Evolutionary conservation across 2,888 invertebrate species (phyloP).

Genomic region (Lottia scabra): DNA sequence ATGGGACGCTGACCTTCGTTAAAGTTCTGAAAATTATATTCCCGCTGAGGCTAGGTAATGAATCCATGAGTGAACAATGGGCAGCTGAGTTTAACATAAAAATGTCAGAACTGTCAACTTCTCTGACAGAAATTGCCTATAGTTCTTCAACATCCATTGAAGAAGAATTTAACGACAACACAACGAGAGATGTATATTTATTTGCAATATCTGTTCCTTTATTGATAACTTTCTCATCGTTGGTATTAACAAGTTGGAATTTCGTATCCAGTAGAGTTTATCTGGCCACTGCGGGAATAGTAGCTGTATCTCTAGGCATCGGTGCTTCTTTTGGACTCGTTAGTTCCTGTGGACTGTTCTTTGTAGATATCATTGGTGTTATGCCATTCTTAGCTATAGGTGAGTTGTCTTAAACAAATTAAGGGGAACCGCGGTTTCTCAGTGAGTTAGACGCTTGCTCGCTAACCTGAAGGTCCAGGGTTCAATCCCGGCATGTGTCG

Average conservation of each 20-base stretch:
- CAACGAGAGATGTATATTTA: slow-evolving; percentile 24
- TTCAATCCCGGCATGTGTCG: no score
- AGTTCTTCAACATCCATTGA: slow-evolving; percentile 39
- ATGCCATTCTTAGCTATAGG: slow-evolving; percentile 53
- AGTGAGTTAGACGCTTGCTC: no score
- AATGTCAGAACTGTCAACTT: slow-evolving; percentile 19
- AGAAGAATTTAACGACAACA: slow-evolving; percentile 38
- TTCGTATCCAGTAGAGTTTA: slow-evolving; percentile 38
- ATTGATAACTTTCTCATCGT: slow-evolving; percentile 34
- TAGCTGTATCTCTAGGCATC: slow-evolving; percentile 46
- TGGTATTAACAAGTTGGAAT: slow-evolving; percentile 37
- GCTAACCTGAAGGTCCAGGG: no score
- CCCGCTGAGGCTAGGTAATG: slow-evolving; percentile 25
- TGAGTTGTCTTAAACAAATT: no score
- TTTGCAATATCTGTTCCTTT: slow-evolving; percentile 31
- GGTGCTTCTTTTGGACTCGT: slow-evolving; percentile 46
- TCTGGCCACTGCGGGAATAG: slow-evolving; percentile 42
- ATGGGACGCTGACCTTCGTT: slow-evolving; percentile 22
- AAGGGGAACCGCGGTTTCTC: no score
- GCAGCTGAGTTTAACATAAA: slow-evolving; percentile 27
- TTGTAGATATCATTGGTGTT: slow-evolving; percentile 50
- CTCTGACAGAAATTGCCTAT: slow-evolving; percentile 21
- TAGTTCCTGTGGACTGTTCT: slow-evolving; percentile 36
- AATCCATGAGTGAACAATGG: slow-evolving; percentile 6
- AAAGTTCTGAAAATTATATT: slow-evolving; percentile 23